phyloP scores from a whole-genome alignment of 2,113 vertebrate species.

The Gadus chalcogrammus region DNA sequence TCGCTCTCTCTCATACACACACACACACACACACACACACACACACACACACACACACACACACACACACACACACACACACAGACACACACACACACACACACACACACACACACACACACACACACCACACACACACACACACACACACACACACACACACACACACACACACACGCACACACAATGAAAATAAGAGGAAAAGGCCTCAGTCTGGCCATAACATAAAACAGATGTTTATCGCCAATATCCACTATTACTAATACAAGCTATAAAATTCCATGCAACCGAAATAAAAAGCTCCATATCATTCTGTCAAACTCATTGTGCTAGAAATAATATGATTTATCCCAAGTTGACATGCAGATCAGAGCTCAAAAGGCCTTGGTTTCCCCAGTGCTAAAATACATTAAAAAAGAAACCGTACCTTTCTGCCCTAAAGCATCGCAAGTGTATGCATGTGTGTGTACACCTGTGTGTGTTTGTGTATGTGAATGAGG shows the following conservation, averaged over 20 bases:
- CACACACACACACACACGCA: conserved; percentile 24
- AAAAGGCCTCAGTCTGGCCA: conserved; percentile 45
- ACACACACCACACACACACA: conserved; percentile 36
- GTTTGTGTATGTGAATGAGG: conserved; percentile 6
- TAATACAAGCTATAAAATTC: conserved; percentile 54
- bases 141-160: neutral
- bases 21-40: conserved; percentile 4
- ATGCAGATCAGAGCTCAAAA: conserved; percentile 33
- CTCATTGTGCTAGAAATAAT: conserved; percentile 42
- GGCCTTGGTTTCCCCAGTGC: conserved; percentile 9
- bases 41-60: conserved; percentile 38
- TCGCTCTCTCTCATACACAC: neutral
- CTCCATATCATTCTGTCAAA: conserved; percentile 55
- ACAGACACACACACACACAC: conserved; percentile 35
- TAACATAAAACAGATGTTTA: conserved; percentile 53
- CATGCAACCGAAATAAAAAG: conserved; percentile 49
- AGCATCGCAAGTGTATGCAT: conserved; percentile 3
- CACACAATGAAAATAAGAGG: conserved; percentile 57
- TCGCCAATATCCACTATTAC: conserved; percentile 44
- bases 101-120: neutral
- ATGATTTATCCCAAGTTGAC: conserved; percentile 51
- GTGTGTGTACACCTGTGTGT: conserved; percentile 6
- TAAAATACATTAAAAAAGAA: conserved; percentile 27
- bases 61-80: conserved; percentile 5
- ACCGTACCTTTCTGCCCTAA: conserved; percentile 12